Evolutionary conservation across 2,797 vertebrate species (phyloP).

Genomic region (Gambelia wislizenii): DNA sequence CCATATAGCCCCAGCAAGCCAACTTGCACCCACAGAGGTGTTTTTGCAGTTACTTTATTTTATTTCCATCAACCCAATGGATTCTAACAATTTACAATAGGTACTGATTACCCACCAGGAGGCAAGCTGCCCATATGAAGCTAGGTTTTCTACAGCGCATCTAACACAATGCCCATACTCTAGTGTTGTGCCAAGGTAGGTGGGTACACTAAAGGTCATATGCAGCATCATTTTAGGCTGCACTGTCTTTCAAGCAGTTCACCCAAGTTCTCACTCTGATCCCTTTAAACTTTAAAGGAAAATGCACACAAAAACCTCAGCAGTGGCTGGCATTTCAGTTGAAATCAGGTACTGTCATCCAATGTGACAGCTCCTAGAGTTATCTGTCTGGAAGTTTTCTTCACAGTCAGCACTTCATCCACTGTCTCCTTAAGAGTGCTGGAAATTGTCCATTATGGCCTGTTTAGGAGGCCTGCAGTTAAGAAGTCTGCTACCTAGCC

Average conservation of each 20-base stretch:
- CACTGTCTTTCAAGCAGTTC: not conserved
- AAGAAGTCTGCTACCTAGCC: not conserved
- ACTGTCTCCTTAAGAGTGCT: not conserved
- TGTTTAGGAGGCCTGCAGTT: not conserved
- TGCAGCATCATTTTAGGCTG: not conserved
- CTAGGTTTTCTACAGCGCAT: not conserved
- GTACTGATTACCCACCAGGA: not conserved
- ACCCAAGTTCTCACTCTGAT: not conserved
- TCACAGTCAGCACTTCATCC: not conserved
- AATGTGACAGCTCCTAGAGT: no score
- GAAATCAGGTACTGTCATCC: not conserved
- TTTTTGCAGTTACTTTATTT: not conserved
- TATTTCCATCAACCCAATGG: not conserved
- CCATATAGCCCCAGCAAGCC: not conserved
- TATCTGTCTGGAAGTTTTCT: no score
- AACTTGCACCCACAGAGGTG: no score
- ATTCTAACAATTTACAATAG: not conserved
- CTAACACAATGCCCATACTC: not conserved
- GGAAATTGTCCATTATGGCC: not conserved
- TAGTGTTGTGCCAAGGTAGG: not conserved
- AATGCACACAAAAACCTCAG: not conserved
- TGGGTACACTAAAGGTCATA: not conserved
- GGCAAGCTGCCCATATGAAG: not conserved
- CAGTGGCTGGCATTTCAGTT: not conserved
- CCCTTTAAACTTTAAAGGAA: not conserved